Conservation (phyloP, 1,140 invertebrate genomes). For the Drosophila jambulina region DNA sequence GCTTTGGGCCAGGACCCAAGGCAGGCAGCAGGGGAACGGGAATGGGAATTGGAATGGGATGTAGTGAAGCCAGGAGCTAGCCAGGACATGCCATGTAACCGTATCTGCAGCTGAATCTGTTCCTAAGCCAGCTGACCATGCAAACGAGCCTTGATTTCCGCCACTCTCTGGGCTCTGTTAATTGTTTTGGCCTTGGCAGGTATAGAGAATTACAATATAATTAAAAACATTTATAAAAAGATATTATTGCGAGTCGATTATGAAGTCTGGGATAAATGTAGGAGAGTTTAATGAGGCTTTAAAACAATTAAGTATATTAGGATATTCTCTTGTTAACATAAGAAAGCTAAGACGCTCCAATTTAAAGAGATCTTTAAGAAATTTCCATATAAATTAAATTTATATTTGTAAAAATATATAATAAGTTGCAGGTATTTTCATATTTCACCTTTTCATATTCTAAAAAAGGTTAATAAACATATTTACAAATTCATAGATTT, state of each 20-base stretch:
- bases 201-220: background rate
- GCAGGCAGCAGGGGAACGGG: background rate
- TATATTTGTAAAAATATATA: too few relatives aligned
- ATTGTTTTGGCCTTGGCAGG: constrained; percentile 15
- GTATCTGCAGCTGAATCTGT: constrained; percentile 17
- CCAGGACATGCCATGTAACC: constrained; percentile 28
- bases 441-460: too few relatives aligned
- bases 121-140: constrained; percentile 22
- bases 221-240: background rate
- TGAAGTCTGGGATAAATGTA: background rate
- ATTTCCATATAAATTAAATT: too few relatives aligned
- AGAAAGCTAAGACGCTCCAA: background rate
- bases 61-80: constrained; percentile 8
- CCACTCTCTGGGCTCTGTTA: background rate
- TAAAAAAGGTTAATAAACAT: too few relatives aligned
- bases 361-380: too few relatives aligned
- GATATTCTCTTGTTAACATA: background rate
- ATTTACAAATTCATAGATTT: too few relatives aligned
- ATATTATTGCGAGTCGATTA: background rate
- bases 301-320: background rate
- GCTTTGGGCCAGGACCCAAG: constrained; percentile 34
- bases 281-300: background rate
- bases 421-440: too few relatives aligned
- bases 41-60: background rate
- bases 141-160: constrained; percentile 28